Base-by-base conservation (phyloP, 2,888 invertebrate genomes). In the Sphinx pinastri region DNA sequence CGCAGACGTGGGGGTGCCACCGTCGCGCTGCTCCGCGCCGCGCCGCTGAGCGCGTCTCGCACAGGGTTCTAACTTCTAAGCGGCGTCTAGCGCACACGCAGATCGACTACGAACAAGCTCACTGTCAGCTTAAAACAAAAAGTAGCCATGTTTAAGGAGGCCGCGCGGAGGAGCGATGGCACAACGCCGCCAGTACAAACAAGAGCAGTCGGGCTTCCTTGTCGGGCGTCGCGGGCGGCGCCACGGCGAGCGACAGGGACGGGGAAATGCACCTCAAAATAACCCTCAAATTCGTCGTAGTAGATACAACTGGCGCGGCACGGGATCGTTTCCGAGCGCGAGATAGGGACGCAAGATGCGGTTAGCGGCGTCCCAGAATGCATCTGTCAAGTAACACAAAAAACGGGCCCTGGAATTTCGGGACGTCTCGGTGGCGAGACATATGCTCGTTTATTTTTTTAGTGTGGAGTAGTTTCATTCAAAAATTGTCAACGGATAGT, bases 1-100 rank as follows among this genome's bases (percentile, higher is more conserved):
- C 85, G 92, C 93, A 94, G 93, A 93, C 93, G 91, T 87, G 89
- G 92, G 94, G 94, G 93, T 94, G 92, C 92, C 90, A 85, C 81
- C 83, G 85, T 83, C 80, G 86, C 90, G 88, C 90, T 90, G 90
- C 91, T 90, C 89, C 81, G 77, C 76, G 78, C 83, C 80, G 84
- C 87, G 25, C 25, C 25, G 89, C 88, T 88, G 82, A 38, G 82
- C 84, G 84, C 84, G 82, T 83, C 81, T 82, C 83, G 77, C 74
- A 12, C 52, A 25, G 63, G 52, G 60, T 51, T 38, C 25, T 69
- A 31, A 52, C 54, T 51, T 38, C 25, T 69, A 31, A 52, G 16
- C 19, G 47, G 49, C 68, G 59, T 58, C 58, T 58, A 38, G n/a
- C 58, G 14, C n/a, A 13, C n/a, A 52, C 14, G 38, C 38, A 38